Evolutionary conservation across 2,113 vertebrate species (phyloP).

Genomic region (Passer domesticus): DNA sequence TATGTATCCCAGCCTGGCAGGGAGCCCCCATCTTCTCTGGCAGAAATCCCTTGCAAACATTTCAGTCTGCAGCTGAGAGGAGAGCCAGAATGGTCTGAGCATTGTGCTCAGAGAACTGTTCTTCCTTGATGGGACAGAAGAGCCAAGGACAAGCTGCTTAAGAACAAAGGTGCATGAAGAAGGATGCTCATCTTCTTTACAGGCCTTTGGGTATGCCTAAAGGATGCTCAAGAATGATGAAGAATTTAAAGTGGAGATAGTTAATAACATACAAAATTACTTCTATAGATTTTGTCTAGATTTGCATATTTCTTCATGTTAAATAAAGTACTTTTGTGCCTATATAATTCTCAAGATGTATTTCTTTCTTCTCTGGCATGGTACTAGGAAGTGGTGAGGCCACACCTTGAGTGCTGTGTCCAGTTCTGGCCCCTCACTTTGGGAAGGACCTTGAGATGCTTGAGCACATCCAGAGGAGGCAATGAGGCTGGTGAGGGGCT

Average conservation of each 20-base stretch:
- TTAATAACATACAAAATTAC: neutral
- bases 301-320: neutral
- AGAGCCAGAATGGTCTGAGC: neutral
- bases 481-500: neutral
- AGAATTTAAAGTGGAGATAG: neutral
- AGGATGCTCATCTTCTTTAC: neutral
- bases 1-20: neutral
- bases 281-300: neutral
- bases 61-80: neutral
- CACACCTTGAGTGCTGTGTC: neutral
- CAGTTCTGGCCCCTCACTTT: neutral
- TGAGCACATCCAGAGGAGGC: rapidly evolving
- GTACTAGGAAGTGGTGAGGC: neutral
- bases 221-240: neutral
- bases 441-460: rapidly evolving
- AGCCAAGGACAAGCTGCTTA: neutral
- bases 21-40: neutral
- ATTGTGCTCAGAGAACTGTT: neutral
- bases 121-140: neutral
- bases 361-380: neutral
- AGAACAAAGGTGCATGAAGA: neutral
- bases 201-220: neutral
- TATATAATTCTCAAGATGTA: neutral
- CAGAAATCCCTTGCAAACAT: neutral
- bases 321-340: neutral